A percentile compares a stretch with the other conserved stretches of the same genome.
Evolutionary conservation across 2,113 vertebrate genomes (phyloP).

Genomic region (Anoura caudifer): DNA sequence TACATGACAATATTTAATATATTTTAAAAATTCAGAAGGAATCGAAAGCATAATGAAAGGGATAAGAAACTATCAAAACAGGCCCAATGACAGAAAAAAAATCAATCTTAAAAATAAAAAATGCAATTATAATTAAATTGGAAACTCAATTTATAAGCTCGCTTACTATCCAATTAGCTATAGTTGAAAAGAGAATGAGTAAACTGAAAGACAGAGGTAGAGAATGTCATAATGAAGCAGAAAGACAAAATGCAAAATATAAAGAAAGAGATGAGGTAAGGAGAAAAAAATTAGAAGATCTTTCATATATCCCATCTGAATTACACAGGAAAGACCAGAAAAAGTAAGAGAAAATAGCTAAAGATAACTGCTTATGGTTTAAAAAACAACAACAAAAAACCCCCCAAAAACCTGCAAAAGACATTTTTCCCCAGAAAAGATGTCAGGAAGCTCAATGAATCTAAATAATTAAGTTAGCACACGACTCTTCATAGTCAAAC

Average conservation of each 20-base stretch:
- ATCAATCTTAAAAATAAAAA: neutral
- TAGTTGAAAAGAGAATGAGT: conserved; percentile 16
- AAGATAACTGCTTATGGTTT: neutral
- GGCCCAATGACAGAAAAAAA: neutral
- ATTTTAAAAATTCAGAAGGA: neutral
- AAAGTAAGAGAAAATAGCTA: neutral
- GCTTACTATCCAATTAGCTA: neutral
- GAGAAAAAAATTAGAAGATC: neutral
- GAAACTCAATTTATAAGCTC: neutral
- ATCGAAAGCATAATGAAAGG: neutral
- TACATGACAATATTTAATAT: neutral
- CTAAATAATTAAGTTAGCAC: neutral
- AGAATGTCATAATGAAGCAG: neutral
- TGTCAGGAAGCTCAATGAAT: neutral
- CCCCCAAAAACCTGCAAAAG: neutral
- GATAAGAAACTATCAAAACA: neutral
- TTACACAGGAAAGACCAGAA: neutral
- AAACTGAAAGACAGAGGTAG: conserved; percentile 23
- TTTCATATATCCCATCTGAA: neutral
- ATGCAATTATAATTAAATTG: neutral
- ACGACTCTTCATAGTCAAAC: neutral
- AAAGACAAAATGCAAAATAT: neutral
- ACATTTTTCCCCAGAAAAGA: neutral
- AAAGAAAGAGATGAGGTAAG: neutral
- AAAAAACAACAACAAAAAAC: neutral